Percentiles rank a stretch among this genome's conserved stretches.
These are phyloP conservation scores for Manduca sexta DNA, from an alignment of 1,140 invertebrate species.

Conservation along the genomic window DNA sequence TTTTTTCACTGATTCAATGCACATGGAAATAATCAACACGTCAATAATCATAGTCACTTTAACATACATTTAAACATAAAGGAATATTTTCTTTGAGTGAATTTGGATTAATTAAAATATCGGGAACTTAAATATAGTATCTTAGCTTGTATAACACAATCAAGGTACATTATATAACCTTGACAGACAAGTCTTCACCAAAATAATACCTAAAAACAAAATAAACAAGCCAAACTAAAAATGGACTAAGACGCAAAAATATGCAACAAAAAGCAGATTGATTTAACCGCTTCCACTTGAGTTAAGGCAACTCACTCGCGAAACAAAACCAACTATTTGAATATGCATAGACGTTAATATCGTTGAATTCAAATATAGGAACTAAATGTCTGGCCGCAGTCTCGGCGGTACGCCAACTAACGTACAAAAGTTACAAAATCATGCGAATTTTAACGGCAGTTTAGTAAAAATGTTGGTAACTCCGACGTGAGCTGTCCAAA, in stretches of 20 bases:
- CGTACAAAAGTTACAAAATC: conserved; percentile 53
- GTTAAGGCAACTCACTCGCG: neutral
- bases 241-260: no score
- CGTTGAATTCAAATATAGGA: conserved; percentile 41
- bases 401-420: conserved; percentile 36
- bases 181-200: no score
- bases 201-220: neutral
- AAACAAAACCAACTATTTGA: conserved; percentile 43
- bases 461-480: conserved; percentile 51
- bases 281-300: neutral
- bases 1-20: no score
- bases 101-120: no score
- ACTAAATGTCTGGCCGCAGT: conserved; percentile 39
- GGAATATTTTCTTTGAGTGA: no score
- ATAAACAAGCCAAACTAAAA: neutral
- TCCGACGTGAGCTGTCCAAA: conserved; percentile 24
- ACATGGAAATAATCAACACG: no score
- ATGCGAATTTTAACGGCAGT: conserved; percentile 23
- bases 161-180: no score
- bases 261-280: no score
- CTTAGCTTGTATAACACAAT: no score
- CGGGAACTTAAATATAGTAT: no score
- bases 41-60: no score
- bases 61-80: no score
- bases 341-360: conserved; percentile 60